phyloP scores from a whole-genome alignment of 1,140 invertebrate genomes.

The Drosophila repletoides region DNA sequence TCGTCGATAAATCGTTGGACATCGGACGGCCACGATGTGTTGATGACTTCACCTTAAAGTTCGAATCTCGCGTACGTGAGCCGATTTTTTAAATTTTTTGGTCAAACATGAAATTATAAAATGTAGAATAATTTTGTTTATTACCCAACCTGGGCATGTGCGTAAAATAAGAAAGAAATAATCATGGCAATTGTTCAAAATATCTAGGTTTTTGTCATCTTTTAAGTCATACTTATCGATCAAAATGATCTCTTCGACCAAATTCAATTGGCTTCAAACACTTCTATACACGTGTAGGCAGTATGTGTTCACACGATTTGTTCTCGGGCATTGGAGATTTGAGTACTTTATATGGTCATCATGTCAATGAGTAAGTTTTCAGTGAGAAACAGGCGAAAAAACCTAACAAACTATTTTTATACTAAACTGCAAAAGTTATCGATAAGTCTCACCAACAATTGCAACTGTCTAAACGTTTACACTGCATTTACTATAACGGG shows the following conservation, averaged over 20 bases:
- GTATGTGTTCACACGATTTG: slow-evolving; percentile 5
- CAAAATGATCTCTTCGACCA: too few species aligned
- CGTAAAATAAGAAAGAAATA: neutral
- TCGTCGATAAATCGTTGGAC: slow-evolving; percentile 50
- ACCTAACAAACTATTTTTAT: neutral
- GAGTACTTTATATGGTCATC: slow-evolving; percentile 22
- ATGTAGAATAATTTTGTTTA: slow-evolving; percentile 8
- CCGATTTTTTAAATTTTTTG: slow-evolving; percentile 38
- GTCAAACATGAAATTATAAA: slow-evolving; percentile 13
- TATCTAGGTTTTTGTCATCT: too few species aligned
- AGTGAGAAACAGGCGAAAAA: slow-evolving; percentile 39
- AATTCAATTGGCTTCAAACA: too few species aligned
- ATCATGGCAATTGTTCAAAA: too few species aligned
- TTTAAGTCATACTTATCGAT: too few species aligned
- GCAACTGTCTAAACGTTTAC: neutral
- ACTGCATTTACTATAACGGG: neutral
- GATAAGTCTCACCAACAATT: neutral
- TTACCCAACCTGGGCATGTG: slow-evolving; percentile 18
- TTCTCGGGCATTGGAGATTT: slow-evolving; percentile 23
- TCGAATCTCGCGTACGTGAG: slow-evolving; percentile 46
- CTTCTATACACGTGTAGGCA: slow-evolving; percentile 9
- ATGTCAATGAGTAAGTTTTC: slow-evolving; percentile 1
- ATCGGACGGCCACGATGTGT: slow-evolving; percentile 39
- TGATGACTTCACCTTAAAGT: slow-evolving; percentile 69
- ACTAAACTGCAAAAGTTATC: neutral